Base-by-base conservation (phyloP, 2,797 vertebrate genomes). In the Morelia viridis region DNA sequence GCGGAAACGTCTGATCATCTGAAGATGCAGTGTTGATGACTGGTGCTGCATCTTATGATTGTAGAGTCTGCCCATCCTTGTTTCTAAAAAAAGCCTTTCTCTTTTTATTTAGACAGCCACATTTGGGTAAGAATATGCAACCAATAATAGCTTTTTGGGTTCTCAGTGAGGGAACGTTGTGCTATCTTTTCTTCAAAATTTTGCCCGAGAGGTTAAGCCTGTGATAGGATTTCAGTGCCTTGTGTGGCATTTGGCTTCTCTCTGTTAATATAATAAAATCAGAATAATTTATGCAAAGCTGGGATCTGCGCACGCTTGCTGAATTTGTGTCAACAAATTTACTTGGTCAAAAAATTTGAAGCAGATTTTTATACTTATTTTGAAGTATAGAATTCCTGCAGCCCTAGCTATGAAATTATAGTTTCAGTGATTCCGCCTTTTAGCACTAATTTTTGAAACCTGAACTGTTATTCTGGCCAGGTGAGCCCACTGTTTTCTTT, bases 151-250 rank as follows among this genome's bases (percentile, higher is more conserved):
- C 26, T 85, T 19, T 83, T 53, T 5, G 10, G 83, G 90, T 64
- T 61, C 22, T 22, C 26, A 35, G 60, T 5, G 22, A 28, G 24
- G 35, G 58, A 26, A 24, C 26, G 1, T 46, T 31, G 46, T 19
- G 19, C 10, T 8, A 4, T 68, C 56, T 76, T 84, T 86, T 71
- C 26, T 94, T 53, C 89, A 91, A 88, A 92, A 89, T 57, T 93
- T 89, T 92, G 89, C 56, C 19, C 93, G 31, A 60, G 88, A 88
- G 86, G 88, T 61, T 88, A 84, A 90, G 89, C 94, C 94, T 56
- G 24, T 3, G 22, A 31, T 91, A 12, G 57, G 31, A 22, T 46
- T 91, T 61, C 19, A 53, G 1, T 88, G 41, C 12, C 6, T 13
- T 56, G 26, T 46, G 50, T 31, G 31, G 9, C 7, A 46, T 41